Base-by-base conservation (phyloP, 1,140 invertebrate genomes). In the Branchinecta lynchi region DNA sequence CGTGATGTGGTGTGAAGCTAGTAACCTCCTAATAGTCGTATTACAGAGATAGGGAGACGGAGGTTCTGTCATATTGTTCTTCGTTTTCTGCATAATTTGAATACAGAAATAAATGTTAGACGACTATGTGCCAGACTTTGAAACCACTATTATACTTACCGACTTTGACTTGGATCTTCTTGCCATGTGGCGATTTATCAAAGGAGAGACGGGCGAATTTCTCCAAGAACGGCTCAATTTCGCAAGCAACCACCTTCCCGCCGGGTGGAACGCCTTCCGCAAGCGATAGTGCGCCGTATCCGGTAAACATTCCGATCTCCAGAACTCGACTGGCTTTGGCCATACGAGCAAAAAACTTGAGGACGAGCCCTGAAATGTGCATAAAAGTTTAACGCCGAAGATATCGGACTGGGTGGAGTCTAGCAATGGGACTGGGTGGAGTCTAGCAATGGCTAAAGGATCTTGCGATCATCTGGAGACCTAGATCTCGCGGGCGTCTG, bases 301-400 rank as follows among this genome's bases (percentile, higher is more conserved):
- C 73, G 32, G 73, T 72, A 43, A 71, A 70, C 69, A 71, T 72
- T 20, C 73, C 73, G 17, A 74, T 73, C 67, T 74, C 73, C 21
- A 74, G 66, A n/a, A 74, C 71, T 12, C 65, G 17, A 17, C 66
- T 66, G 3, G 73, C 71, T 44, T 68, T 68, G 0, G 65, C 65
- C 66, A 72, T 67, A 67, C 73, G 68, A 7, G 71, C 45, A 2
- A 72, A 69, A 7, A 73, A 66, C 20, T 70, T 32, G 43, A 74
- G 46, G 65, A 71, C 72, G 15, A 70, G 69, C 17, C 72, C 73
- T 73, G 44, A 43, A 69, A 70, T 10, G 15, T 15, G 32, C 10
- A 67, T 17, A 21, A 21, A 21, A 67, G 12, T 32, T 32, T 32
- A 32, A 32, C 32, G 32, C 32, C n/a, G n/a, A n/a, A n/a, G n/a